Percentiles rank a stretch among this genome's conserved stretches.
phyloP scores from a whole-genome alignment of 2,113 vertebrate genomes.

The Apteryx owenii region DNA sequence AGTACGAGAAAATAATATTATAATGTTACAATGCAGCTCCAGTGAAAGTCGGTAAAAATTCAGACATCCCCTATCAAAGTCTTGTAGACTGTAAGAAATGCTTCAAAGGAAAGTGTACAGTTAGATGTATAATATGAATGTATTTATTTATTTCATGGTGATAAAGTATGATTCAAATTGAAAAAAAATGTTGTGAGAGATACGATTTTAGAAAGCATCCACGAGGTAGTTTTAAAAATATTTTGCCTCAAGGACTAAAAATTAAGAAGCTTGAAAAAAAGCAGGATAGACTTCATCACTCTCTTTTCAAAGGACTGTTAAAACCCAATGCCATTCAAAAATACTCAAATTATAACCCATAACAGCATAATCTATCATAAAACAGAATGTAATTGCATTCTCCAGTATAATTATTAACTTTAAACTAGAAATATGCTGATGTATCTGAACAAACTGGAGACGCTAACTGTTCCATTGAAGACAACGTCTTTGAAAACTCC shows the following conservation, averaged over 20 bases:
- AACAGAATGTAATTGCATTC: slow-evolving; percentile 7
- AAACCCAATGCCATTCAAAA: neutral
- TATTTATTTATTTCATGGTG: slow-evolving; percentile 45
- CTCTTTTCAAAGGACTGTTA: neutral
- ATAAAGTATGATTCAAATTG: neutral
- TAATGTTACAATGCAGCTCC: neutral
- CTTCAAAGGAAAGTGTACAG: neutral
- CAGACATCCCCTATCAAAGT: neutral
- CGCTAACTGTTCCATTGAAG: neutral
- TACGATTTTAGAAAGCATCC: slow-evolving; percentile 20
- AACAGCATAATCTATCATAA: neutral
- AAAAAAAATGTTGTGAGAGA: neutral
- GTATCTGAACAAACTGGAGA: neutral
- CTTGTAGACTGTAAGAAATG: neutral
- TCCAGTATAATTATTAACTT: slow-evolving; percentile 6
- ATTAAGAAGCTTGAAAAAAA: neutral
- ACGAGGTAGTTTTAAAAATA: slow-evolving; percentile 16
- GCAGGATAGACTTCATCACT: neutral
- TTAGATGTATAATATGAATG: neutral
- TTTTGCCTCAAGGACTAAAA: slow-evolving; percentile 11
- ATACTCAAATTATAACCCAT: neutral
- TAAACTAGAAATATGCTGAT: neutral
- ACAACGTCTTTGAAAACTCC: neutral
- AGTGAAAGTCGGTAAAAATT: neutral
- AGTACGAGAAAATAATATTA: neutral